Base-by-base conservation (phyloP, 2,113 vertebrate genomes). In the Cololabis saira region DNA sequence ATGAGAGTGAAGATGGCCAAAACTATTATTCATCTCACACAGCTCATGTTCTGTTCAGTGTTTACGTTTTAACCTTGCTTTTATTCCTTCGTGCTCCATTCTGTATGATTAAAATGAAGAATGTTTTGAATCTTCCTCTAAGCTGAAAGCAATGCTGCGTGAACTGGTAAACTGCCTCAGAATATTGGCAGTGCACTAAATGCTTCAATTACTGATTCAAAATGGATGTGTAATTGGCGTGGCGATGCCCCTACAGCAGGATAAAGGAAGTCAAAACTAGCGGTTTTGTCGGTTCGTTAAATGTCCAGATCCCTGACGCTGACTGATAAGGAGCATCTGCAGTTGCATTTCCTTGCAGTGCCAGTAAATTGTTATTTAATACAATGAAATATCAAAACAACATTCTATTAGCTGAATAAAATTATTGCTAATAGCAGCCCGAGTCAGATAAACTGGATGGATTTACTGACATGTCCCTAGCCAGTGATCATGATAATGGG, bases 231-330 rank as follows among this genome's bases (percentile, higher is more conserved):
- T 65, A 16, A 53, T 77, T 53, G 37, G 44, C 14, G 22, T 68
- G 63, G 56, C 51, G 58, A 51, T 16, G 17, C 45, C 48, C 61
- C 59, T 80, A 40, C 30, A 48, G 56, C 43, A 57, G 22, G 6
- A 65, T 5, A 50, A 62, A 68, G 61, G 65, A 69, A 68, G 18
- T 57, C 47, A 10, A 72, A 81, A 81, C 52, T 48, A 74, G 74
- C 19, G 0, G 0, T 63, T 61, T 74, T 40, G 50, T 67, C 45
- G 7, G 30, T n/a, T 59, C 24, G 67, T 75, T 75, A 52, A 63
- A 40, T 66, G 45, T 71, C 33, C 13, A 65, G 54, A 78, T 75
- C 74, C 76, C 74, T 55, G 60, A 37, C 14, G 11, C 1, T 1
- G n/a, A 12, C 19, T 1, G 61, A 78, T 75, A 79, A 52, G 41